Percentiles rank a stretch among this genome's conserved stretches.
These are phyloP conservation scores for Rosalia funebris DNA, from an alignment of 2,888 invertebrate species.

Conservation along the genomic window DNA sequence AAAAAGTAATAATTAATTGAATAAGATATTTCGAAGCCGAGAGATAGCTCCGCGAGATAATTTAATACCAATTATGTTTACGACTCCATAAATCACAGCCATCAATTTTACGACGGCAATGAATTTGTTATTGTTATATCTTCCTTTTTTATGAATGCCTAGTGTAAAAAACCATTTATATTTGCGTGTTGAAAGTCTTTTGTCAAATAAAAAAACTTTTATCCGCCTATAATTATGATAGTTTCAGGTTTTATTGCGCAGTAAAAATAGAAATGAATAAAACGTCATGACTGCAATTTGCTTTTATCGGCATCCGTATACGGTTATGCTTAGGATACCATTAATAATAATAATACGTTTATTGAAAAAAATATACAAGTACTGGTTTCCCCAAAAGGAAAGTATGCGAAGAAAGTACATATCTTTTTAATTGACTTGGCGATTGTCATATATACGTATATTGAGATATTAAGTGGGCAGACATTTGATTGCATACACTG, in stretches of 20 bases:
- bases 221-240: conserved; percentile 38
- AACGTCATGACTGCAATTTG: conserved; percentile 10
- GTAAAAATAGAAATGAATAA: conserved; percentile 31
- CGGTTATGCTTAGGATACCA: not conserved
- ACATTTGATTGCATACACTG: too few relatives aligned
- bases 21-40: conserved; percentile 16
- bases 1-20: conserved; percentile 10
- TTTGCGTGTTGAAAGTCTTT: conserved; percentile 47
- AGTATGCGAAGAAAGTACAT: too few relatives aligned
- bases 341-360: too few relatives aligned
- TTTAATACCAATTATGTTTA: conserved; percentile 44
- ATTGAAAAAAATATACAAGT: too few relatives aligned
- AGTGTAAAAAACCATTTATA: conserved; percentile 33
- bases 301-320: not conserved
- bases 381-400: too few relatives aligned
- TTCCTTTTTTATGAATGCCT: conserved; percentile 25
- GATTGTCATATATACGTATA: too few relatives aligned
- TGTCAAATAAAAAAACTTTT: conserved; percentile 43
- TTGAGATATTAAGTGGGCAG: too few relatives aligned
- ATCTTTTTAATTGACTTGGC: too few relatives aligned
- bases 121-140: conserved; percentile 34
- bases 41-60: conserved; percentile 28
- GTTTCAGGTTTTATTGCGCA: conserved; percentile 38
- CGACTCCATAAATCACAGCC: conserved; percentile 40
- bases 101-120: conserved; percentile 41